Evolutionary conservation across 2,888 invertebrate genomes (phyloP).

Genomic region (Sminthurinus aureus): DNA sequence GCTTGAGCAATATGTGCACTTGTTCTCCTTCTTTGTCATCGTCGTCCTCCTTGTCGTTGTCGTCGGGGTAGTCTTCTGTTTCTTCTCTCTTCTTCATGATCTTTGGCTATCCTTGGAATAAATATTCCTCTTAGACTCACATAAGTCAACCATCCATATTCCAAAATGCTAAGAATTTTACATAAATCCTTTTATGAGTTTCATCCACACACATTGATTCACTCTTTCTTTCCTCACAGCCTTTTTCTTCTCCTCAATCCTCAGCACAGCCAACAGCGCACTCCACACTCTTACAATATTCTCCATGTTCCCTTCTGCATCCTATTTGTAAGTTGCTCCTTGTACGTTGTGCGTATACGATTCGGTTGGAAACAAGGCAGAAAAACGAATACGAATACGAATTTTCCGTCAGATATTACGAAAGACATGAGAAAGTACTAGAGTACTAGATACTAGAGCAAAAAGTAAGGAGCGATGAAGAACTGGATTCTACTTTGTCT

Average conservation of each 20-base stretch:
- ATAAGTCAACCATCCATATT: slow-evolving; percentile 23
- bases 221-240: not conserved
- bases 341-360: not conserved
- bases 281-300: slow-evolving; percentile 23
- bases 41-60: not conserved
- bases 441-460: no score
- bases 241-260: not conserved
- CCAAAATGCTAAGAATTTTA: slow-evolving; percentile 1
- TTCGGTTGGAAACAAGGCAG: no score
- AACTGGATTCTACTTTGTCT: no score
- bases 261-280: not conserved
- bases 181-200: slow-evolving; percentile 21
- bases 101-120: slow-evolving; percentile 7
- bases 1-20: slow-evolving; percentile 28
- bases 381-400: no score
- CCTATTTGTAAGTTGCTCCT: not conserved
- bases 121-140: slow-evolving; percentile 27
- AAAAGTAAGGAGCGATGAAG: no score
- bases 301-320: no score
- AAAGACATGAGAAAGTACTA: no score
- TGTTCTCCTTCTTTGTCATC: slow-evolving; percentile 17
- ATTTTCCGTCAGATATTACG: no score
- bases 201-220: slow-evolving; percentile 20
- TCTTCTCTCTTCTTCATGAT: slow-evolving; percentile 10
- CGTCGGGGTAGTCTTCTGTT: not conserved